Evolutionary conservation across 2,888 invertebrate species (phyloP).

Genomic region (Horisme vitalbata): DNA sequence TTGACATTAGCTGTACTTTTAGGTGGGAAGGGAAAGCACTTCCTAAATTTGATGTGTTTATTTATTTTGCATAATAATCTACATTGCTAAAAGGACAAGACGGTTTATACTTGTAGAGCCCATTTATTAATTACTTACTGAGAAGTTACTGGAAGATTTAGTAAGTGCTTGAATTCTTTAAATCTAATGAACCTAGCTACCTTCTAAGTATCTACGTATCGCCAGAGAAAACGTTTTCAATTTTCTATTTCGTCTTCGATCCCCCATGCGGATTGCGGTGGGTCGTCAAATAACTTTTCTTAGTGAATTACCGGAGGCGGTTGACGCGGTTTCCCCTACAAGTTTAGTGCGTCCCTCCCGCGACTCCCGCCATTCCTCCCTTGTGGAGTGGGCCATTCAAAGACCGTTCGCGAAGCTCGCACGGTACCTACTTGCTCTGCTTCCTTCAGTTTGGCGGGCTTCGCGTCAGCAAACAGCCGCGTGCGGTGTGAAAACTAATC

Average conservation of each 20-base stretch:
- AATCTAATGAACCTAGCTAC: no score
- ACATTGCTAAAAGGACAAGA: no score
- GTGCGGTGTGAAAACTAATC: constrained; percentile 46
- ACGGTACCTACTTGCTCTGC: constrained; percentile 50
- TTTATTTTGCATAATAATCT: no score
- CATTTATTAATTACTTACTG: no score
- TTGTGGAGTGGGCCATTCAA: constrained; percentile 77
- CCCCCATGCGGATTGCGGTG: constrained; percentile 49
- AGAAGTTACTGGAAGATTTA: no score
- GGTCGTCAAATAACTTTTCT: constrained; percentile 80
- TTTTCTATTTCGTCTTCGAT: constrained; percentile 60
- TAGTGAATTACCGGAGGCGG: constrained; percentile 79
- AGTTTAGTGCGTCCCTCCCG: constrained; percentile 66
- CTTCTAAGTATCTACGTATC: neutral
- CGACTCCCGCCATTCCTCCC: constrained; percentile 76
- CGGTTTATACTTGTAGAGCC: no score
- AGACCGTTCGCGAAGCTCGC: constrained; percentile 79
- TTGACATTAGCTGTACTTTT: no score
- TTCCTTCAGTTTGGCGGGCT: constrained; percentile 77
- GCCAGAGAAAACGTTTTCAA: constrained; percentile 56
- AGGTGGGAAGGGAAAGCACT: no score
- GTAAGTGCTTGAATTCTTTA: no score
- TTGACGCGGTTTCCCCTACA: constrained; percentile 78
- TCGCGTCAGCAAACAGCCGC: constrained; percentile 66
- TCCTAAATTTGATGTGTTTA: no score